These are phyloP conservation scores for Drosophila littoralis DNA, from an alignment of 1,140 invertebrate genomes.

Conservation along the genomic window DNA sequence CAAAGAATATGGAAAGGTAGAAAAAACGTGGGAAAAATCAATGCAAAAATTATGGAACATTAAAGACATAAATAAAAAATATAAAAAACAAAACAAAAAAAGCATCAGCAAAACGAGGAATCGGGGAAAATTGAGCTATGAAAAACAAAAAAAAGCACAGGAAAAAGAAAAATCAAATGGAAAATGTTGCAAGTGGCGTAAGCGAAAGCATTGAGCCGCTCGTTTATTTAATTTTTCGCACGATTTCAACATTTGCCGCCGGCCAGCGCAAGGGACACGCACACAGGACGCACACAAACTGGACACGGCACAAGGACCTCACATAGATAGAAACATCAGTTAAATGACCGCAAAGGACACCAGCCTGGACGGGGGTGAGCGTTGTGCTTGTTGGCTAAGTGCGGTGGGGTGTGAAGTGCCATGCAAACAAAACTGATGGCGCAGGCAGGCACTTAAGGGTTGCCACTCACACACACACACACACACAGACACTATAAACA, in stretches of 20 bases:
- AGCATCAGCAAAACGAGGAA: not conserved
- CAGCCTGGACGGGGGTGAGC: not conserved
- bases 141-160: constrained; percentile 6
- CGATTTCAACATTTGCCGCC: constrained; percentile 71
- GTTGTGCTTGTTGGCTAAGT: constrained; percentile 13
- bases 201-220: constrained; percentile 34
- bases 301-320: constrained; percentile 5
- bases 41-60: constrained; percentile 73
- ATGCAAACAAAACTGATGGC: constrained; percentile 62
- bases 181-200: constrained; percentile 22
- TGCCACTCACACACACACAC: constrained; percentile 24
- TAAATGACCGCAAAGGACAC: constrained; percentile 69
- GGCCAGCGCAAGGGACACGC: constrained; percentile 16
- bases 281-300: not conserved
- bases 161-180: constrained; percentile 30
- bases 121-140: not conserved
- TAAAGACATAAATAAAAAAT: constrained; percentile 66
- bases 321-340: constrained; percentile 70
- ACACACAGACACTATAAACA: constrained; percentile 29
- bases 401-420: constrained; percentile 65
- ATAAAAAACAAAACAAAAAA: too few species aligned
- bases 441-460: constrained; percentile 43
- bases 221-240: constrained; percentile 81
- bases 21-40: constrained; percentile 56
- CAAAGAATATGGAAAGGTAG: constrained; percentile 27